Conservation (phyloP, 37 sponge, comb jelly and placozoan genomes). For the Chondrosia reniformis region DNA sequence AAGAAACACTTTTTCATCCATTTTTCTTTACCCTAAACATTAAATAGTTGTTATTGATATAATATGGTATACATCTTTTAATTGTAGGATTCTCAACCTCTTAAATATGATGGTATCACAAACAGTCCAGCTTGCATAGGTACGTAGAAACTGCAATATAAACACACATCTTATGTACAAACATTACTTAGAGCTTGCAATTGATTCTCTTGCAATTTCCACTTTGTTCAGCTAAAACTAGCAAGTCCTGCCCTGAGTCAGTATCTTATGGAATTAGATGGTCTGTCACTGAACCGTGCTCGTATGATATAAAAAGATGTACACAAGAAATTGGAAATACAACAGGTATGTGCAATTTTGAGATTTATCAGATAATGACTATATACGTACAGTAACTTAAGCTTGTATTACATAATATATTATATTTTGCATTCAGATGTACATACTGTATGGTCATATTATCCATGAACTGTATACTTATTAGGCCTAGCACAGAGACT, state of each 20-base stretch:
- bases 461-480: neutral
- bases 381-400: neutral
- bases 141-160: neutral
- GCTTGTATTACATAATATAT: neutral
- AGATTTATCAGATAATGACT: neutral
- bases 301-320: neutral
- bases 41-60: no score
- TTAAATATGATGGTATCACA: neutral
- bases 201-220: neutral
- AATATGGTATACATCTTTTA: neutral
- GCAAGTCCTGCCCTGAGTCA: neutral
- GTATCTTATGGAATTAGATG: neutral
- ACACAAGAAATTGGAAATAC: neutral
- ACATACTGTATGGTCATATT: neutral
- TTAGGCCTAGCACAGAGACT: slow-evolving; percentile 6
- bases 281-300: neutral
- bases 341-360: neutral
- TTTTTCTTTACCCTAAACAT: no score
- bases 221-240: neutral
- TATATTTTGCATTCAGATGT: neutral
- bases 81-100: neutral
- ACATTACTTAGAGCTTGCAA: neutral
- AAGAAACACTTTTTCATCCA: neutral
- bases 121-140: neutral
- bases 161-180: neutral